A percentile compares a stretch with the other conserved stretches of the same genome.
Evolutionary conservation across 1,140 invertebrate species (phyloP).

Genomic region (Drosophila oshimai): DNA sequence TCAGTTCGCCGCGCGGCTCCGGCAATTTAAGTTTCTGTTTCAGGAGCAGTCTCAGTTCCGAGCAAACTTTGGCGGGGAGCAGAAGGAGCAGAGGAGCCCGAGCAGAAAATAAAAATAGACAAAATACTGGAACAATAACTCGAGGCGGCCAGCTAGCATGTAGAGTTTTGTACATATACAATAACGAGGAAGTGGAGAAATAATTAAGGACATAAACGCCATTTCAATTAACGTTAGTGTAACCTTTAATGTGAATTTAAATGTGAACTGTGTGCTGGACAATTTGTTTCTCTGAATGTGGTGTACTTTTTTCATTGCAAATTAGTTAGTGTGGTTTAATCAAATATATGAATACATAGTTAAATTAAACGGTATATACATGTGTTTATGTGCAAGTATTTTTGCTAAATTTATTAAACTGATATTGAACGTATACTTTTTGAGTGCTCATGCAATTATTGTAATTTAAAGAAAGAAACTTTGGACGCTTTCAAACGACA

Average conservation of each 20-base stretch:
- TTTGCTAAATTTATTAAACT: slow-evolving; percentile 57
- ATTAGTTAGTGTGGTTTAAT: slow-evolving; percentile 63
- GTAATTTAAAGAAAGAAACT: slow-evolving; percentile 4
- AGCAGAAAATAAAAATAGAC: slow-evolving; percentile 36
- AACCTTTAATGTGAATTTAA: slow-evolving; percentile 30
- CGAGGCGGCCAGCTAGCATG: slow-evolving; percentile 23
- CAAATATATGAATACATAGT: slow-evolving; percentile 38
- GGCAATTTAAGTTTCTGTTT: slow-evolving; percentile 12
- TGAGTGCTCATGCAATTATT: slow-evolving; percentile 20
- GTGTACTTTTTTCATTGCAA: slow-evolving; percentile 42
- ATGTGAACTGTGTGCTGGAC: slow-evolving; percentile 18
- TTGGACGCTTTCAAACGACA: background rate
- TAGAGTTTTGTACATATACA: slow-evolving; percentile 25
- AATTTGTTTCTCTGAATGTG: slow-evolving; percentile 34
- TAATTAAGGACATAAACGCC: slow-evolving; percentile 19
- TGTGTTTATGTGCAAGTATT: slow-evolving; percentile 41
- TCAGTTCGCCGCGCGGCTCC: slow-evolving; percentile 62
- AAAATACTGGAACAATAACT: slow-evolving; percentile 32
- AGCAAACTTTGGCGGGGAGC: slow-evolving; percentile 24
- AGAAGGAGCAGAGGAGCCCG: slow-evolving; percentile 5
- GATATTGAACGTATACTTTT: slow-evolving; percentile 19
- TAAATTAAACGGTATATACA: slow-evolving; percentile 19
- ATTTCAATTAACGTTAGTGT: slow-evolving; percentile 41
- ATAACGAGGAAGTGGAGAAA: slow-evolving; percentile 6
- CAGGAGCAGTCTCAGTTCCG: background rate